phyloP scores from a whole-genome alignment of 2,797 vertebrate species.

The Typhlichthys subterraneus region DNA sequence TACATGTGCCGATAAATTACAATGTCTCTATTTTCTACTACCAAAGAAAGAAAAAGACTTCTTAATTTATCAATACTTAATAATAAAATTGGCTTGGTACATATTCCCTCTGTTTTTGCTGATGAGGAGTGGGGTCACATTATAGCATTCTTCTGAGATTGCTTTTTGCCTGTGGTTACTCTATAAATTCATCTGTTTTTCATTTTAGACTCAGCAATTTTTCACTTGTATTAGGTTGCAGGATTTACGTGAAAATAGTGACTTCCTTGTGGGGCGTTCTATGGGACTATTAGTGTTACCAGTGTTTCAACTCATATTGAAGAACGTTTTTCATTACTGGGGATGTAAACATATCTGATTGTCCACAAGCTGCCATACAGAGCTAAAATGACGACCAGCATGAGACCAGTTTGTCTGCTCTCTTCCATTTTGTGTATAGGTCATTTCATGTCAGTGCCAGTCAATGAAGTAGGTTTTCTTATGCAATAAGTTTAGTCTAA shows the following conservation, averaged over 20 bases:
- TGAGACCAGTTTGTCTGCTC: too few relatives aligned
- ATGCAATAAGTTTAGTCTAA: too few relatives aligned
- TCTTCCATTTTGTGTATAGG: too few relatives aligned
- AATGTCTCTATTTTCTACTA: too few relatives aligned
- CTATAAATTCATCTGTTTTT: conserved; percentile 68
- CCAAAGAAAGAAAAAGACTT: not conserved
- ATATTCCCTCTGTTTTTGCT: not conserved
- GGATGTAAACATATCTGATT: conserved; percentile 38
- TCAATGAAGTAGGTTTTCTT: too few relatives aligned
- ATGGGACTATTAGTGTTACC: conserved; percentile 37
- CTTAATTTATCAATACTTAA: conserved; percentile 11
- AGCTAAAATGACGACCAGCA: not conserved
- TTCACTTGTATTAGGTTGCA: conserved; percentile 58
- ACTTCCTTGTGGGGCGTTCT: conserved; percentile 35
- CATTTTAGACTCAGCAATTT: conserved; percentile 65
- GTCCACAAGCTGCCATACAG: conserved; percentile 13
- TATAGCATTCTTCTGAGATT: conserved; percentile 31
- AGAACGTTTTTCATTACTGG: conserved; percentile 27
- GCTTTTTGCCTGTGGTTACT: conserved; percentile 23
- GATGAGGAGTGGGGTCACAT: conserved; percentile 15
- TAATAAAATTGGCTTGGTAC: conserved; percentile 22
- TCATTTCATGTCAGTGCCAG: too few relatives aligned
- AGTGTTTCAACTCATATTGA: conserved; percentile 57
- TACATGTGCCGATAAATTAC: too few relatives aligned
- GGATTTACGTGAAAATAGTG: conserved; percentile 50